Evolutionary conservation across 2,888 invertebrate genomes (phyloP).

Genomic region (Acanthosepion lycidas): DNA sequence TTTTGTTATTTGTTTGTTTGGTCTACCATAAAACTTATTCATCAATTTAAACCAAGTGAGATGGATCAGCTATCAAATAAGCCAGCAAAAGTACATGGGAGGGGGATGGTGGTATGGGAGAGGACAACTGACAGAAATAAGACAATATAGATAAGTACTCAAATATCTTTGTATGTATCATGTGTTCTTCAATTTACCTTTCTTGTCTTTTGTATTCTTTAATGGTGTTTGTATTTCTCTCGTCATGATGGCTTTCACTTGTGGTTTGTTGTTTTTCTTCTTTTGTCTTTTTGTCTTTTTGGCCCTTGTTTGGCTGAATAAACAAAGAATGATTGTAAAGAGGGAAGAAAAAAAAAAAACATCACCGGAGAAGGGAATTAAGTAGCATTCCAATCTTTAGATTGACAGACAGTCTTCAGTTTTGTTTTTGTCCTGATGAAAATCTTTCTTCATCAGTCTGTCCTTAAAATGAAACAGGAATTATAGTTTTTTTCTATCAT

Average conservation of each 20-base stretch:
- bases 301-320: neutral
- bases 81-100: neutral
- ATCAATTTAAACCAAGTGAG: neutral
- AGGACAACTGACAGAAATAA: neutral
- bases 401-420: neutral
- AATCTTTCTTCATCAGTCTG: neutral
- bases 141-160: neutral
- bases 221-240: neutral
- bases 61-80: neutral
- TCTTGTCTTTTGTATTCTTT: neutral
- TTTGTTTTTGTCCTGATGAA: neutral
- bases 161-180: neutral
- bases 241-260: too few species aligned
- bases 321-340: neutral
- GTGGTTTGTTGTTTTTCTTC: too few species aligned
- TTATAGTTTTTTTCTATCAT: neutral
- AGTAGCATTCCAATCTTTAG: neutral
- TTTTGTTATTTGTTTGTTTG: neutral
- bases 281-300: neutral
- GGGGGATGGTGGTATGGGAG: too few species aligned
- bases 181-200: neutral
- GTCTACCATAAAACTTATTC: neutral
- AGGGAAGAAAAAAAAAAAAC: neutral
- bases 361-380: neutral
- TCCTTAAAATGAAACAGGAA: constrained; percentile 1